Evolutionary conservation across 1,140 invertebrate genomes (phyloP), one percentile per base, ranked within the genome.

Genomic region (Drosophila elegans): DNA sequence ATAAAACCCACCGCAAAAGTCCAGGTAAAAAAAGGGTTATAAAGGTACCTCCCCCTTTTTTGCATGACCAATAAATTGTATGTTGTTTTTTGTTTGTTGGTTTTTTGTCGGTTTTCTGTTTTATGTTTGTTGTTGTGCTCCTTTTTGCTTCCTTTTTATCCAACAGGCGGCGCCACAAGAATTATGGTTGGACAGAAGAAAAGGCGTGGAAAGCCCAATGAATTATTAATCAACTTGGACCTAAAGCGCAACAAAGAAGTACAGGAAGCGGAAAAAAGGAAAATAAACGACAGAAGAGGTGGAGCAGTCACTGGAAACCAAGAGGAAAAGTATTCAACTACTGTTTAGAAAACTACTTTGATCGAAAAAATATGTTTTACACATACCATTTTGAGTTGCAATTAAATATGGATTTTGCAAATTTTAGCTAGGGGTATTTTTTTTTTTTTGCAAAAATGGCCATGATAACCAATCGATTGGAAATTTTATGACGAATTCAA

Each of bases 151-250:
- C 38, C 53, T 78, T 80, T 61, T 41, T 73, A 48, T 49, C 64
- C 68, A 69, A 53, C 41, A 71, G 78, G 82, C 82, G 69, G 60
- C 61, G 69, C 82, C 63, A 55, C 63, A 85, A 75, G 69, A 82
- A 85, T 85, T 81, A 85, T 85, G 78, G 72, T 44, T 74, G 72
- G 67, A 71, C 67, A 71, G 44, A 86, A 78, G 61, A 59, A 72
- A 80, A 81, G 78, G 78, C 82, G 82, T 77, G 74, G 82, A 86
- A 86, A 81, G 74, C 64, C 64, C 82, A 78, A 85, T 86, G 82
- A 85, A 86, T 85, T 86, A 85, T 86, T 85, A 82, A 85, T 81
- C 80, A 78, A 44, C 69, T 51, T 32, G 54, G 38, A 42, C 16
- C 16, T 13, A 49, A 74, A 55, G 16, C 60, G 27, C 52, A 62